phyloP scores from a whole-genome alignment of 2,797 vertebrate species.

The Myotis findleyi region DNA sequence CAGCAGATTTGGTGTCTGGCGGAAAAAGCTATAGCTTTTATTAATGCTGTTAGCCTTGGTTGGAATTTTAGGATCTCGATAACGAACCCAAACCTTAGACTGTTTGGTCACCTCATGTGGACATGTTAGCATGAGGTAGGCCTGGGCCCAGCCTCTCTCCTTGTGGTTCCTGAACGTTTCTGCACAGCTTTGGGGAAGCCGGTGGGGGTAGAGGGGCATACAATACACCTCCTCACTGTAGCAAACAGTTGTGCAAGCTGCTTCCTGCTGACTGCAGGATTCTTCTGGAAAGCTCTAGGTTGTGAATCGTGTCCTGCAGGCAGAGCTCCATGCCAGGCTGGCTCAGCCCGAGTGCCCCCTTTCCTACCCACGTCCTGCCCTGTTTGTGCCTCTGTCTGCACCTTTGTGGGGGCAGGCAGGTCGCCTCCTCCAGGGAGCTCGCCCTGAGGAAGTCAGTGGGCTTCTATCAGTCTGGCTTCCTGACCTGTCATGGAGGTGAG shows the following conservation, averaged over 20 bases:
- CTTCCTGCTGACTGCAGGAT: not conserved
- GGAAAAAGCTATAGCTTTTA: not conserved
- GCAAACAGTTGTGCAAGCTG: not conserved
- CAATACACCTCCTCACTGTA: not conserved
- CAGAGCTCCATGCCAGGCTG: not conserved
- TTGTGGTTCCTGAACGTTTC: rapidly evolving
- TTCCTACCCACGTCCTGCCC: not conserved
- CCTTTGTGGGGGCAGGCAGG: not conserved
- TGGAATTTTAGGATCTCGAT: not conserved
- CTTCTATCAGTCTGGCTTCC: not conserved
- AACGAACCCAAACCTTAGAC: not conserved
- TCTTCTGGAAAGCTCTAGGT: slow-evolving; percentile 34
- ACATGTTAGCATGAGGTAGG: not conserved
- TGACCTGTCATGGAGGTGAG: not conserved
- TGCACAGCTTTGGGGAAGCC: not conserved
- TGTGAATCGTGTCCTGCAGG: not conserved
- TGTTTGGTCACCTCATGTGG: rapidly evolving
- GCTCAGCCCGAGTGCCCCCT: rapidly evolving
- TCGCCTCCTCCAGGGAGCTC: not conserved
- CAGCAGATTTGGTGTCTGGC: too few species aligned
- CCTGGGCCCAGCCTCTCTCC: too few species aligned
- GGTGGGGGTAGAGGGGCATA: not conserved
- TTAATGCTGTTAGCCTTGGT: not conserved
- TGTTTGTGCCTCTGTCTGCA: not conserved
- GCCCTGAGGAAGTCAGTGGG: not conserved